Base-by-base conservation (phyloP, 2,888 invertebrate species). In the Mimachlamys varia region DNA sequence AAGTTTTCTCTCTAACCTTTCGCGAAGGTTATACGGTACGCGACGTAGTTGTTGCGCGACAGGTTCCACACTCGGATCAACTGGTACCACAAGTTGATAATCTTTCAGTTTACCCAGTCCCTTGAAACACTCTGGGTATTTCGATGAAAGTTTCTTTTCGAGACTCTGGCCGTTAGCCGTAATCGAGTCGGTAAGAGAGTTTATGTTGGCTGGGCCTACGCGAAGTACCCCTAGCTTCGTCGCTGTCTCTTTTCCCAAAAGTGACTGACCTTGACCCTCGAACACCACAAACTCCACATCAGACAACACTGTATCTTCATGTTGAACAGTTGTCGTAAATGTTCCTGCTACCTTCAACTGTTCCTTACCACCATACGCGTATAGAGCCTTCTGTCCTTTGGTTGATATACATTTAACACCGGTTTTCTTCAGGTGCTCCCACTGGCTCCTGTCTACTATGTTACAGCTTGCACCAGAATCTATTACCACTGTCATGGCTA, bases 321-420 rank as follows among this genome's bases (percentile, higher is more conserved):
- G n/a, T n/a, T n/a, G n/a, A n/a, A n/a, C n/a, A n/a, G n/a, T n/a
- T n/a, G 50, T 15, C 15, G 15, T 15, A 15, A 50, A 50, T 15
- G 50, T 12, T 50, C 90, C 92, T 22, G 89, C 91, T 33, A 91
- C 89, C 50, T 88, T 33, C 92, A 91, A n/a, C n/a, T n/a, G n/a
- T n/a, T n/a, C n/a, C n/a, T n/a, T n/a, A n/a, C n/a, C n/a, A n/a
- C n/a, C n/a, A 90, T 92, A 91, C 44, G 89, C 76, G 89, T 90
- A 92, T 19, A 91, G 12, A 88, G 88, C 87, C 44, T 92, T 91
- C 13, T 88, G 87, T 27, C 90, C 58, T n/a, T 38, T 44, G 7
- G 38, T 55, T 27, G 88, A 58, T 0, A 44, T 89, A 90, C 91
- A 92, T 49, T 91, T 89, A 22, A 90, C 53, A 76, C 87, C 90